phyloP scores from a whole-genome alignment of 1,140 invertebrate species.

The Ylistrum balloti region DNA sequence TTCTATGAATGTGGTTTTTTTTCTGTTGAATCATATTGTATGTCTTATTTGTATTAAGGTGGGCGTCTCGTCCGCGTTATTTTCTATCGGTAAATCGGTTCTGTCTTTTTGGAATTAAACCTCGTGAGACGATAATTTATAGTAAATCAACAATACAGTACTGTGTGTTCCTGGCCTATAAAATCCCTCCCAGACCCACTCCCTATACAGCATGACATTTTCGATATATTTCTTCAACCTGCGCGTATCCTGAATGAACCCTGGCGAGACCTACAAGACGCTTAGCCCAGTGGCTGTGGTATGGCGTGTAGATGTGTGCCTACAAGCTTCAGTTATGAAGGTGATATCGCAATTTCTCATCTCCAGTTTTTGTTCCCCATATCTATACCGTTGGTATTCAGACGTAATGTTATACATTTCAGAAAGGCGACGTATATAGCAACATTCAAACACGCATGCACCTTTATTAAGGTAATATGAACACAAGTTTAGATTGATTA shows the following conservation, averaged over 20 bases:
- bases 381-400: background rate
- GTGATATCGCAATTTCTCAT: constrained; percentile 27
- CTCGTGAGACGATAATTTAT: constrained; percentile 30
- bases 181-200: background rate
- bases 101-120: constrained; percentile 34
- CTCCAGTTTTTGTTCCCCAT: background rate
- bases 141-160: background rate
- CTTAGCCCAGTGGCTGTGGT: background rate
- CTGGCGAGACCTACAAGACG: constrained; percentile 14
- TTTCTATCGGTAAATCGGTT: constrained; percentile 9
- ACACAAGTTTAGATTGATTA: background rate
- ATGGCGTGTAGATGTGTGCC: background rate
- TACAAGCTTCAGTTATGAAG: background rate
- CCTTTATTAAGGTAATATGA: background rate
- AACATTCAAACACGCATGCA: background rate
- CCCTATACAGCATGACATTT: background rate
- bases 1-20: background rate
- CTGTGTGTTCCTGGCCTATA: background rate
- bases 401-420: background rate
- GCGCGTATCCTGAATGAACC: background rate
- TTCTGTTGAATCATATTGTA: background rate
- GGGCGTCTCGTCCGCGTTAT: background rate
- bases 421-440: background rate
- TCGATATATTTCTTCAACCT: constrained; percentile 29
- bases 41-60: background rate